Percentiles rank a stretch among this genome's conserved stretches.
Evolutionary conservation across 2,888 invertebrate genomes (phyloP).

Genomic region (Epistrophe eligans): DNA sequence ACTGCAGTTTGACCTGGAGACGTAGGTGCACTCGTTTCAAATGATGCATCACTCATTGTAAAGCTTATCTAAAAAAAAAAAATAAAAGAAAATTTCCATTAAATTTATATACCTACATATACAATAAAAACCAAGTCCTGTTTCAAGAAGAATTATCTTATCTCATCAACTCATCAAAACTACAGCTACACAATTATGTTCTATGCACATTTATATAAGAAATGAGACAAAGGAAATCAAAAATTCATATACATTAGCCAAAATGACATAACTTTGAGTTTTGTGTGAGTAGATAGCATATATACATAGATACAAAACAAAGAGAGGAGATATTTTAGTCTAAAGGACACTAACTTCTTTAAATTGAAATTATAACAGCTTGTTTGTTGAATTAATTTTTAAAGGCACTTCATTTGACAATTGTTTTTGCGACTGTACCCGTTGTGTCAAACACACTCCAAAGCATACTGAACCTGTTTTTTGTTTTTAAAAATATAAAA

Average conservation of each 20-base stretch:
- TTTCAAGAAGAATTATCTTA: not conserved
- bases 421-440: not conserved
- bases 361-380: slow-evolving; percentile 23
- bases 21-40: slow-evolving; percentile 78
- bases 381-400: slow-evolving; percentile 2
- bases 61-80: slow-evolving; percentile 78
- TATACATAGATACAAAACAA: too few species aligned
- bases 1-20: slow-evolving; percentile 79
- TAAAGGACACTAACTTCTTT: slow-evolving; percentile 21
- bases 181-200: not conserved
- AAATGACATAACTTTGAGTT: slow-evolving; percentile 9
- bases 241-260: not conserved
- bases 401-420: not conserved
- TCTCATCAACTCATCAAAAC: not conserved
- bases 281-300: not conserved
- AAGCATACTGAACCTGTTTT: slow-evolving; percentile 2
- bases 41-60: slow-evolving; percentile 80
- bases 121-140: not conserved
- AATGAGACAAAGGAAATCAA: not conserved
- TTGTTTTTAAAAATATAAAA: not conserved
- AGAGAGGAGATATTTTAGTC: not conserved
- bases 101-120: not conserved
- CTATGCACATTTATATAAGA: too few species aligned
- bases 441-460: not conserved
- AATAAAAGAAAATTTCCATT: not conserved